Conservation (phyloP, 1,140 invertebrate species). For the Nasonia longicornis region DNA sequence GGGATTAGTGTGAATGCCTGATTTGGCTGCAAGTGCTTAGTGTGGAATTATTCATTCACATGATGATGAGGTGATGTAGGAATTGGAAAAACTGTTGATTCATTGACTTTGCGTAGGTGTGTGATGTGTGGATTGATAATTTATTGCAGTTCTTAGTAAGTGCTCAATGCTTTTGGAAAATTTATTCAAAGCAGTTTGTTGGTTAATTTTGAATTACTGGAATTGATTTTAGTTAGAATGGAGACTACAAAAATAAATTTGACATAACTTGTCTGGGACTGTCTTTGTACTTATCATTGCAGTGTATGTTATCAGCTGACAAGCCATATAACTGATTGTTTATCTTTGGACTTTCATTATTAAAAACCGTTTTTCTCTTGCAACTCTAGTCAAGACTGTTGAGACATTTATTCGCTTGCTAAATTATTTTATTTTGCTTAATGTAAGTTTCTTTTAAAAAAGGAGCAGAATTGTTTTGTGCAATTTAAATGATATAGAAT, state of each 20-base stretch:
- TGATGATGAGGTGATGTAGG: background rate
- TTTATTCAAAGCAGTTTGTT: background rate
- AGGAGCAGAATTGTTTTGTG: background rate
- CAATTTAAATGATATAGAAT: background rate
- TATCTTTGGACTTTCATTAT: background rate
- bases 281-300: background rate
- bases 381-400: background rate
- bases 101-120: background rate
- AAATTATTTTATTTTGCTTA: conserved; percentile 1
- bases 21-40: background rate
- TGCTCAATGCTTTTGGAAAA: background rate
- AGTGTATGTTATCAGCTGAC: conserved; percentile 12
- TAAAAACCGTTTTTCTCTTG: background rate
- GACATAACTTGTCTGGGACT: background rate
- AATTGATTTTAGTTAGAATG: background rate
- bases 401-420: background rate
- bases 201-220: background rate
- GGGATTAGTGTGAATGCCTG: background rate
- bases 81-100: conserved; percentile 20
- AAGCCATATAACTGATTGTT: conserved; percentile 26
- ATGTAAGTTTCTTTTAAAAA: background rate
- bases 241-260: background rate
- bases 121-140: too few species aligned
- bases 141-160: background rate
- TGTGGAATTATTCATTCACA: background rate